Evolutionary conservation across 2,113 vertebrate species (phyloP).

Genomic region (Synchiropus splendidus): DNA sequence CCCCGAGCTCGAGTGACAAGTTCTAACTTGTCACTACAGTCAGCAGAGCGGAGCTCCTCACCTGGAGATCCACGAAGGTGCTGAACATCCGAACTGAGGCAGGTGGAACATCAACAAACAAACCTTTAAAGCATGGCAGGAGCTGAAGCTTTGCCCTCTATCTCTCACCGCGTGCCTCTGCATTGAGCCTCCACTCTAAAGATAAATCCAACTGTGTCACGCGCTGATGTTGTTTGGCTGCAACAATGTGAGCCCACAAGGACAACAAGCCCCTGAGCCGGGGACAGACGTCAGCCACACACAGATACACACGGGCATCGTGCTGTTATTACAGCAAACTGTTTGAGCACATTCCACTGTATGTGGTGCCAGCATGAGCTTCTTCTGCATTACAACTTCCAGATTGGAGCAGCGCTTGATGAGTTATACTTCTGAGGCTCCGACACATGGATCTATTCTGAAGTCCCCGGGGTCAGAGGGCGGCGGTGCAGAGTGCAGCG

Average conservation of each 20-base stretch:
- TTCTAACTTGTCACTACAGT: slow-evolving; percentile 38
- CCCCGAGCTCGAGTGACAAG: too few species aligned
- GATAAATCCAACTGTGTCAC: slow-evolving; percentile 12
- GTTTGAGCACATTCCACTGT: slow-evolving; percentile 15
- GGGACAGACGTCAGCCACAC: slow-evolving; percentile 21
- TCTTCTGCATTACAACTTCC: not conserved
- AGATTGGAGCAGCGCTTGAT: not conserved
- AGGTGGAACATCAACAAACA: too few species aligned
- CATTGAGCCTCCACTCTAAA: slow-evolving; percentile 1
- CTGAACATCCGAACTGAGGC: too few species aligned
- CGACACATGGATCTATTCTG: slow-evolving; percentile 39
- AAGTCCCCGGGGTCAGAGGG: slow-evolving; percentile 27
- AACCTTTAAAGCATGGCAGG: too few species aligned
- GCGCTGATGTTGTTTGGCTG: slow-evolving; percentile 6
- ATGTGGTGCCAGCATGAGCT: slow-evolving; percentile 8
- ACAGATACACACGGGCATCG: slow-evolving; percentile 5
- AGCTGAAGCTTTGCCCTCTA: too few species aligned
- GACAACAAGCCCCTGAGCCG: slow-evolving; percentile 19
- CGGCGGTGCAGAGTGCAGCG: not conserved
- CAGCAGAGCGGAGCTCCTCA: too few species aligned
- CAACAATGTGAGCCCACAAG: not conserved
- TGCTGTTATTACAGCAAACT: slow-evolving; percentile 42
- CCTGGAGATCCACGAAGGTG: too few species aligned
- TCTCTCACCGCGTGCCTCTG: not conserved
- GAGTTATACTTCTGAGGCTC: slow-evolving; percentile 1